Evolutionary conservation across 2,113 vertebrate genomes (phyloP).

Genomic region (Struthidea cinerea): DNA sequence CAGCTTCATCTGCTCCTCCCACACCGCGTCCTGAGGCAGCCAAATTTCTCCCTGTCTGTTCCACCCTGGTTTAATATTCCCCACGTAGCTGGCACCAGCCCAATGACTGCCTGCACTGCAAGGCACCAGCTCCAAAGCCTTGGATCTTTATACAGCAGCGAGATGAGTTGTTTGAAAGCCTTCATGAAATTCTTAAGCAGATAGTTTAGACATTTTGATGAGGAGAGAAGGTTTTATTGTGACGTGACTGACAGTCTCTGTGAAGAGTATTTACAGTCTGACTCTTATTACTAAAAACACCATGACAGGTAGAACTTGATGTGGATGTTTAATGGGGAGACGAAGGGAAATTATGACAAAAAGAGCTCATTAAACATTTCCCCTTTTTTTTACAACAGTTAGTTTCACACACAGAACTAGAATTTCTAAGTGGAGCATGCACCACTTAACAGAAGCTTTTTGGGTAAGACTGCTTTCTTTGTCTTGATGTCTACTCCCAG

Average conservation of each 20-base stretch:
- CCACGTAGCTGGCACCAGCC: background rate
- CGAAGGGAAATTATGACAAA: slow-evolving; percentile 19
- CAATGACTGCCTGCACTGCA: background rate
- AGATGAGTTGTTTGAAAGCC: slow-evolving; percentile 49
- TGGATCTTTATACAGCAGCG: background rate
- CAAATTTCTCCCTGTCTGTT: background rate
- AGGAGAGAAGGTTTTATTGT: slow-evolving; percentile 60
- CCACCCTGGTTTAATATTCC: background rate
- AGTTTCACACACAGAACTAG: slow-evolving; percentile 6
- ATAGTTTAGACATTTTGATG: slow-evolving; percentile 50
- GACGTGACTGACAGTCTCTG: slow-evolving; percentile 57
- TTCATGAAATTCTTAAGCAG: slow-evolving; percentile 51
- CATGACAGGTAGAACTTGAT: slow-evolving; percentile 61
- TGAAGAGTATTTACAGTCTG: slow-evolving; percentile 61
- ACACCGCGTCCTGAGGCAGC: background rate
- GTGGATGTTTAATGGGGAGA: slow-evolving; percentile 39
- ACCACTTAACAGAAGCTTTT: background rate
- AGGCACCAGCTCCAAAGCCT: background rate
- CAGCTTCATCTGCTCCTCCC: background rate
- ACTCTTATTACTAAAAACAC: slow-evolving; percentile 54
- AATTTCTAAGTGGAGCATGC: background rate
- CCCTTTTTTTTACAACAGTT: slow-evolving; percentile 6
- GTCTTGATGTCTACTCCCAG: background rate
- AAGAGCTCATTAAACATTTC: slow-evolving; percentile 40
- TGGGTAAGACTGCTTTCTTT: background rate